Evolutionary conservation across 2,888 invertebrate species (phyloP), one percentile per base, ranked within the genome.

Genomic region (Oxystoma pomonae): DNA sequence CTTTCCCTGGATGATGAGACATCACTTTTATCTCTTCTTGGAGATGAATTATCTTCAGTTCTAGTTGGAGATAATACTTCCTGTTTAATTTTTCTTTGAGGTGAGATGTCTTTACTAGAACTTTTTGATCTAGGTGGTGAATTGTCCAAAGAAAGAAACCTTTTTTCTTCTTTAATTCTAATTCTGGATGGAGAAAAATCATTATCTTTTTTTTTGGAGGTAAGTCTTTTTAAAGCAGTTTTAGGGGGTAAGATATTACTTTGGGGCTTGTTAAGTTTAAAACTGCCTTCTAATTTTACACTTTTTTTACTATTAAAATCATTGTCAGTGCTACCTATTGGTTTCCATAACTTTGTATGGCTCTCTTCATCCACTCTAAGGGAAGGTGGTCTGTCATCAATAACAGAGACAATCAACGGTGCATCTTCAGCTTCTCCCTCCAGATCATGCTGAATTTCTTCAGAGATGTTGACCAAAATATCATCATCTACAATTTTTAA

Each of bases 401-500:
- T 85, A 59, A 96, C 85, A 1, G 91, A 94, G 0, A 91, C 96
- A 67, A 97, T 89, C 77, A 91, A 91, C 0, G 97, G 97, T 0
- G 91, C 93, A 78, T 96, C 94, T 75, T 97, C 96, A n/a, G 85
- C 86, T 61, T 88, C 84, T 56, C 88, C 84, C 1, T 91, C 83
- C 60, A 91, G 88, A 60, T 91, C 89, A 51, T 88, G 80, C 70
- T 87, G 87, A 65, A 86, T 86, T 53, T 87, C 86, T 19, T 86
- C 85, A 0, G 86, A 77, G 0, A 87, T 80, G 35, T 86, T 82
- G 61, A 86, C 84, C 1, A 85, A 84, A 1, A 89, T 70, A 76
- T 95, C 93, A 80, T 95, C 94, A 75, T 95, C 95, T 64, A 96
- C 91, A 65, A 96, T 90, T 81, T 87, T 89, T 0, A 94, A 86